Base-by-base conservation (phyloP, 2,888 invertebrate genomes). In the Blomia tropicalis region DNA sequence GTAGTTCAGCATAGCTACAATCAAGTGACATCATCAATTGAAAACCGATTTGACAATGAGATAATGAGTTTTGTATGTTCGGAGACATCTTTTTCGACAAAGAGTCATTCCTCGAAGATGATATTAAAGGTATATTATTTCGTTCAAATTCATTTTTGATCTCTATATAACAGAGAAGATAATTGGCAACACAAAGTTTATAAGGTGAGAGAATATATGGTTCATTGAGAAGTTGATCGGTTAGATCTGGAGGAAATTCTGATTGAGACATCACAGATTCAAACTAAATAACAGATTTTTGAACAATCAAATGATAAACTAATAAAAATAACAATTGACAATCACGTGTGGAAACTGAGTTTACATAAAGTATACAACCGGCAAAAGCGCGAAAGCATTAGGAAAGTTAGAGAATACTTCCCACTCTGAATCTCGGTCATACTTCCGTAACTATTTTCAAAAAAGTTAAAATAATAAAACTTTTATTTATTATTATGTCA, bases 161-260 rank as follows among this genome's bases (percentile, higher is more conserved):
- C 29, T 56, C 56, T n/a, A 56, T 23, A 25, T 56, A 56, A 11
- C 27, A 56, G 19, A 23, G 23, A 22, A 56, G 14, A 22, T 27
- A 56, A 36, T 31, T 56, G 17, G 56, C 56, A 2, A 56, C 56
- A 36, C 56, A 56, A 22, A 56, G 25, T 36, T 56, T 56, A 25
- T 56, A 56, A 11, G 56, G 56, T 36, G 56, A 56, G 14, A 56
- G 29, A 14, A 29, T 29, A 36, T 56, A 56, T 3, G 56, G 29
- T 25, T 56, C 56, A 31, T 56, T 56, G 3, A 56, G 56, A 11
- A 56, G 25, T n/a, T n/a, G 29, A 14, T 56, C 29, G 3, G 25
- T 56, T 2, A 56, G 29, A 25, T 56, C 56, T n/a, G n/a, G n/a
- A 14, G 19, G 32, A 32, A 32, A 7, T 32, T 32, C 14, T 32